Conservation (phyloP, 2,888 invertebrate genomes). For the Trypoxylon attenuatum region DNA sequence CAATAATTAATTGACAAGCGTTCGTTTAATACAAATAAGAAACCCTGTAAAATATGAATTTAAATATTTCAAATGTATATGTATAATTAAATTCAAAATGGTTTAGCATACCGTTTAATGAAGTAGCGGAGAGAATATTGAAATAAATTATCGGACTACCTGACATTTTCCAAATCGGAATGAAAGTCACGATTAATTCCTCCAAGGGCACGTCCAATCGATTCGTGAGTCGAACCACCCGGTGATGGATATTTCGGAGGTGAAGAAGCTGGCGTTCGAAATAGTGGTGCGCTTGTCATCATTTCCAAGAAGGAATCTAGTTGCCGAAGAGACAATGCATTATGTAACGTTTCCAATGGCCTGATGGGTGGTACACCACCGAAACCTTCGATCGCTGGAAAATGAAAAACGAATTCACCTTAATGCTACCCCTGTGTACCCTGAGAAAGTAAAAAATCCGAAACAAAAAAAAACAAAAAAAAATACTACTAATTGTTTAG, state of each 20-base stretch:
- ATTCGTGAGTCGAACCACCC: slow-evolving; percentile 62
- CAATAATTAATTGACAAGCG: background rate
- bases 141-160: slow-evolving; percentile 64
- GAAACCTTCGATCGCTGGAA: slow-evolving; percentile 87
- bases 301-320: slow-evolving; percentile 92
- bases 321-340: slow-evolving; percentile 94
- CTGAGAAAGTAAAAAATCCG: no score
- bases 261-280: slow-evolving; percentile 84
- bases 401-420: no score
- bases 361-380: slow-evolving; percentile 96
- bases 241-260: slow-evolving; percentile 81
- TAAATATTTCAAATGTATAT: no score
- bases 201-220: slow-evolving; percentile 59
- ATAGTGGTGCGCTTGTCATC: slow-evolving; percentile 86
- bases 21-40: slow-evolving; percentile 15
- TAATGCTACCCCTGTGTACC: no score
- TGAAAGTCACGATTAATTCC: slow-evolving; percentile 65
- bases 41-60: no score
- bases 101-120: background rate
- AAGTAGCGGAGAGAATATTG: background rate
- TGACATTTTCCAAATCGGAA: slow-evolving; percentile 67
- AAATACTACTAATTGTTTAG: no score
- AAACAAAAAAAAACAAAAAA: no score
- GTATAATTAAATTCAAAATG: background rate
- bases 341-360: slow-evolving; percentile 97